Evolutionary conservation across 2,113 vertebrate species (phyloP), one percentile per base, ranked within the genome.

Genomic region (Panurus biarmicus): DNA sequence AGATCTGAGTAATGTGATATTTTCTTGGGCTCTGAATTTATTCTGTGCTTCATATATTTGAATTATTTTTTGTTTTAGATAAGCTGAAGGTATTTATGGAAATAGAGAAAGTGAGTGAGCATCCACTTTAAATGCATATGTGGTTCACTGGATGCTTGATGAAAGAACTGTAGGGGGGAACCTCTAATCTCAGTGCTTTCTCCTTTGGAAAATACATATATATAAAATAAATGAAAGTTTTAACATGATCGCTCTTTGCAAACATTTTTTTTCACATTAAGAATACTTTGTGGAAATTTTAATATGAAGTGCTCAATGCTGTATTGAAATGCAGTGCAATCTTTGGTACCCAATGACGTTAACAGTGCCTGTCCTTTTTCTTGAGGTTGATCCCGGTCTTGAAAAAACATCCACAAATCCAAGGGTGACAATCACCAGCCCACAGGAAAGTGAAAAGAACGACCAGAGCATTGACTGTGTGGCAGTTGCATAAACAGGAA

Each of bases 381-480:
- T 94, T 36, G 24, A 98, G 98, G 94, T 38, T 85, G 96, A 92
- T 50, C 66, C 76, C 10, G 51, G 74, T 74, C 76, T 80, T 84
- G 94, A 92, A 85, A 95, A 96, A 91, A 85, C 83, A 35, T 65
- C 95, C 57, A 81, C 90, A 87, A 96, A 92, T 71, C 97, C 98
- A 89, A 97, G 97, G 94, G 97, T 98, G 61, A 98, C 96, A 83
- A 44, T 98, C 83, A 98, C 97, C 53, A 97, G 97, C 70, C 97
- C 98, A 16, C 97, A 98, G 65, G 98, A 97, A 77, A 96, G 96
- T 61, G 97, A 97, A 66, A 96, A 95, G 84, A 96, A 85, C 0
- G 95, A 98, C 72, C 97, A 97, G 86, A 95, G 60, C 90, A 97
- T 84, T 89, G 97, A 97, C 33, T 95, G 4, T 88, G 96, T 92